Conservation (phyloP, 1,140 invertebrate species). For the Leptoteleia sp. region DNA sequence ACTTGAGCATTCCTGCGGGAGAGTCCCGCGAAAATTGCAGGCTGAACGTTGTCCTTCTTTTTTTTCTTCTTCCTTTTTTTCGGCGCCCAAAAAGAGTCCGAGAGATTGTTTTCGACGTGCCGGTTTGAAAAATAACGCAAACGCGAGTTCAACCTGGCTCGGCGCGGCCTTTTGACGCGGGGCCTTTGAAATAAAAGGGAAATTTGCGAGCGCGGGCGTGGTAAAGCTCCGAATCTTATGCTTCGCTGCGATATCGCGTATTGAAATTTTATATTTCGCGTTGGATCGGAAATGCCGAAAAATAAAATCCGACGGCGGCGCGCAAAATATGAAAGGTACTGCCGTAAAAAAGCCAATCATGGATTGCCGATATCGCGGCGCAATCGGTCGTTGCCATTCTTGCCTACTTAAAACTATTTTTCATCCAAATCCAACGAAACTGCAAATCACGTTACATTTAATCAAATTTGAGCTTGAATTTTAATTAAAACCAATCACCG, state of each 20-base stretch:
- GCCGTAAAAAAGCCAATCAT: neutral
- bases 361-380: neutral
- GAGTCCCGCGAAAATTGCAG: constrained; percentile 40
- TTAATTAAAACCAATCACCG: too few relatives aligned
- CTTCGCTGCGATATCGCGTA: too few relatives aligned
- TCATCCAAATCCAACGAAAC: too few relatives aligned
- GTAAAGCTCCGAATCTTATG: constrained; percentile 1
- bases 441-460: too few relatives aligned
- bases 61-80: too few relatives aligned
- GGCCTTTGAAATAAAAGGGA: neutral
- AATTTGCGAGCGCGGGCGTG: neutral
- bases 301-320: neutral
- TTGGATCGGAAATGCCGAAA: neutral
- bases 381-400: too few relatives aligned
- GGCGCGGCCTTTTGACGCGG: neutral
- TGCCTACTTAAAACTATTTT: too few relatives aligned
- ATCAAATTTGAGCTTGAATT: too few relatives aligned
- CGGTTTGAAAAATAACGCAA: constrained; percentile 18
- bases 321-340: too few relatives aligned
- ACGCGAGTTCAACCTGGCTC: neutral
- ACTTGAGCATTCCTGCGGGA: constrained; percentile 31
- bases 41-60: neutral
- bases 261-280: constrained; percentile 14
- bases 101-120: constrained; percentile 43
- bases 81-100: neutral